phyloP scores from a whole-genome alignment of 2,113 vertebrate genomes.

The Ivindomyrus marchei region DNA sequence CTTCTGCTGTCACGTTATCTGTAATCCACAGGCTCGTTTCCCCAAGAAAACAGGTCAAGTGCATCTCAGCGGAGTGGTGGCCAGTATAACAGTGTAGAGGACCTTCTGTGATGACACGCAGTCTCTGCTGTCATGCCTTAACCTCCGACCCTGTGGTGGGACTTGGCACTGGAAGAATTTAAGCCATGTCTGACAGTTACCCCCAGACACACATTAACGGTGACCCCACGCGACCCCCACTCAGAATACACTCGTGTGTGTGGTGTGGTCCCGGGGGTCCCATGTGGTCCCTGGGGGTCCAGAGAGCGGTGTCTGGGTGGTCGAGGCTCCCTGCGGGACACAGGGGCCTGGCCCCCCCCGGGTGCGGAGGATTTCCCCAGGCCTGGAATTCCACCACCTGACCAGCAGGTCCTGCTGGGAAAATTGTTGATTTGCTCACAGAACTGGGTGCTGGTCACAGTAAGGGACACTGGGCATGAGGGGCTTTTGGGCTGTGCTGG shows the following conservation, averaged over 20 bases:
- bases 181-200: neutral
- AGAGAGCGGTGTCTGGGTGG: conserved; percentile 12
- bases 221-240: neutral
- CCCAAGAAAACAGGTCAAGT: neutral
- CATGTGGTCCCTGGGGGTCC: neutral
- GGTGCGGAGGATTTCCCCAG: conserved; percentile 16
- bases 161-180: neutral
- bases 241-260: neutral
- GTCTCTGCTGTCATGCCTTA: neutral
- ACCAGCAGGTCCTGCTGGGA: conserved; percentile 27
- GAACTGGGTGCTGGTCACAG: neutral
- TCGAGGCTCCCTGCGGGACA: conserved; percentile 7
- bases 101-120: neutral
- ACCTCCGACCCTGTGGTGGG: neutral
- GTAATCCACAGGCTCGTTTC: neutral
- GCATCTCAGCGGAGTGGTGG: neutral
- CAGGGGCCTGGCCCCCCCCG: neutral
- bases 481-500: neutral
- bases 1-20: neutral
- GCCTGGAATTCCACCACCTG: neutral
- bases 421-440: neutral
- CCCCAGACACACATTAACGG: neutral
- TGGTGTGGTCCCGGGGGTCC: neutral
- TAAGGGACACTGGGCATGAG: neutral
- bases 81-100: neutral